A percentile compares a stretch with the other conserved stretches of the same genome.
Conservation (phyloP, 1,140 invertebrate species). For the Drosophila tristis region DNA sequence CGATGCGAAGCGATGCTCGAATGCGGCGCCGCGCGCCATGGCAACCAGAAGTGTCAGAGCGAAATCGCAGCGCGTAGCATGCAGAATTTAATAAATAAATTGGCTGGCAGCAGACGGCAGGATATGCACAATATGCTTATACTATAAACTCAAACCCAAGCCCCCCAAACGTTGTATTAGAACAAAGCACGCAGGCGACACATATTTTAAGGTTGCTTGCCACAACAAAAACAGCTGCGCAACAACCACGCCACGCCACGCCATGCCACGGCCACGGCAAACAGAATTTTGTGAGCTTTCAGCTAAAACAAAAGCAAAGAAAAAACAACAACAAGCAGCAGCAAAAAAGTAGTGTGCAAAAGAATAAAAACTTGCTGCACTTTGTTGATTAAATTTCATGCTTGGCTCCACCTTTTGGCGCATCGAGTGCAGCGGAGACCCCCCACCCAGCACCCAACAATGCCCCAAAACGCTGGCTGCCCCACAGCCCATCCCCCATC, state of each 20-base stretch:
- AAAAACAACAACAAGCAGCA: constrained; percentile 39
- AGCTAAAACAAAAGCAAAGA: constrained; percentile 41
- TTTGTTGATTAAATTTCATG: constrained; percentile 80
- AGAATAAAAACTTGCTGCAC: constrained; percentile 71
- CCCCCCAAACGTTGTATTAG: constrained; percentile 48
- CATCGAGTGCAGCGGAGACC: constrained; percentile 32
- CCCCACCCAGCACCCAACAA: constrained; percentile 11
- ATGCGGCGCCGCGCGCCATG: constrained; percentile 39
- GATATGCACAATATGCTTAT: constrained; percentile 51
- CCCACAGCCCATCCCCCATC: not conserved
- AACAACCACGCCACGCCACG: not conserved
- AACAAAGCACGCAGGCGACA: constrained; percentile 70
- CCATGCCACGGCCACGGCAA: constrained; percentile 34
- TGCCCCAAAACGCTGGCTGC: constrained; percentile 34
- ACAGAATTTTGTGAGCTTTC: constrained; percentile 36
- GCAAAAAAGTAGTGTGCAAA: constrained; percentile 28
- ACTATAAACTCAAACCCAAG: not conserved
- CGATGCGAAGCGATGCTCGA: not conserved
- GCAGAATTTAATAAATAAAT: constrained; percentile 73
- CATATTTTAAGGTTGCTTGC: constrained; percentile 69
- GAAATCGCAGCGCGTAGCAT: constrained; percentile 6
- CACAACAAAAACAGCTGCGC: constrained; percentile 33
- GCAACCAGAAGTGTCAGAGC: constrained; percentile 47
- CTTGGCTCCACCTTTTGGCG: constrained; percentile 67
- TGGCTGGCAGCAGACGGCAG: constrained; percentile 37